Evolutionary conservation across 2,888 invertebrate genomes (phyloP), one percentile per base, ranked within the genome.

Genomic region (Dryadula phaetusa): DNA sequence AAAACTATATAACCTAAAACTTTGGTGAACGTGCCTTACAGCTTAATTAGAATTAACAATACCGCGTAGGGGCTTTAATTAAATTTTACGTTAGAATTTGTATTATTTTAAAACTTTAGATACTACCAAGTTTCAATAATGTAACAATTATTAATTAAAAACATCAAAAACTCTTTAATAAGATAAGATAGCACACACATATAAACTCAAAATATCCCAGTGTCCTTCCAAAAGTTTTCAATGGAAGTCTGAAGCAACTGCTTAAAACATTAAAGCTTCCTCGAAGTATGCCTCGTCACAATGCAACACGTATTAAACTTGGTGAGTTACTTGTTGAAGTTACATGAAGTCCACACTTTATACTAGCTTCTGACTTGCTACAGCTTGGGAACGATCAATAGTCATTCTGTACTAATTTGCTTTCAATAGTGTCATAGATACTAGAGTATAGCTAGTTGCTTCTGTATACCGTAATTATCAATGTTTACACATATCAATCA

Each of bases 351-450:
- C 66, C 61, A 70, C 49, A 64, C 70, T 73, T 73, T 71, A 66
- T 72, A 60, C 66, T 62, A 47, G 72, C 74, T 79, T 70, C 76
- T 77, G 80, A 76, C 77, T 52, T 52, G 28, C 52, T 52, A 18
- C 76, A 77, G 74, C 81, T 80, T 76, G 72, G 74, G 74, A 70
- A 74, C 75, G 82, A 84, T 82, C 83, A 83, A 85, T 81, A 84
- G 80, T 80, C 82, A 83, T 85, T 79, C 79, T 75, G 75, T 70
- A 79, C 82, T 82, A 83, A 86, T 87, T 86, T 84, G 76, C 76
- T 77, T 76, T 75, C 78, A 75, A 79, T 83, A 85, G 76, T 75
- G 76, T 76, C 80, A n/a, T 56, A 18, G n/a, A 28, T 44, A 14
- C 5, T 12, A 14, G 12, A 20, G 18, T 18, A 46, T 32, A 7